Conservation (phyloP, 1,140 invertebrate genomes). For the Pseudomyrmex dendroicus region DNA sequence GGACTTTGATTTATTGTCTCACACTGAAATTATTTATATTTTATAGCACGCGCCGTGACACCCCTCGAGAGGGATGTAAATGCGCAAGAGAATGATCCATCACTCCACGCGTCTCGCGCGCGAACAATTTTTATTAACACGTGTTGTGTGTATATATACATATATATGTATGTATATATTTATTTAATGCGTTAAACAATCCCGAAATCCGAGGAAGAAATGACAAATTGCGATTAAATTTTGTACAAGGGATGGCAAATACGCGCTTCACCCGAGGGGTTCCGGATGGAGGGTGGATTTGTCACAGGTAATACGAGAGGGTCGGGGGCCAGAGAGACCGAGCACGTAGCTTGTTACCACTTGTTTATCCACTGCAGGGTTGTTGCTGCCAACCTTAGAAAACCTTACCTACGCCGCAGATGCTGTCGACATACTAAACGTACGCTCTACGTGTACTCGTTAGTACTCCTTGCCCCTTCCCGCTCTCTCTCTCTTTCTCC, state of each 20-base stretch:
- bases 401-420: conserved; percentile 67
- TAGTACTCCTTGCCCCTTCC: conserved; percentile 54
- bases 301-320: conserved; percentile 66
- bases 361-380: conserved; percentile 77
- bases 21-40: no score
- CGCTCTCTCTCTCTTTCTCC: background rate
- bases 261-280: background rate
- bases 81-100: conserved; percentile 6
- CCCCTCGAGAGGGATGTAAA: background rate
- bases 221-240: conserved; percentile 59
- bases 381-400: conserved; percentile 68
- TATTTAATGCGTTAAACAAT: background rate
- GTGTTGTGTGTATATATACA: no score
- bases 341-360: conserved; percentile 80
- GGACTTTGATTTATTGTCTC: no score
- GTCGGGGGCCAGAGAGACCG: conserved; percentile 51
- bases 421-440: conserved; percentile 75
- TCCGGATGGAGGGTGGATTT: conserved; percentile 67
- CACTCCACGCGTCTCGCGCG: background rate
- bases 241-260: conserved; percentile 34
- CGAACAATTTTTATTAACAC: conserved; percentile 35
- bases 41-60: background rate
- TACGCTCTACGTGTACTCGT: conserved; percentile 73
- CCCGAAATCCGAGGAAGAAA: conserved; percentile 11
- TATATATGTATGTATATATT: no score